Evolutionary conservation across 2,113 vertebrate species (phyloP).

Genomic region (Empidonax traillii): DNA sequence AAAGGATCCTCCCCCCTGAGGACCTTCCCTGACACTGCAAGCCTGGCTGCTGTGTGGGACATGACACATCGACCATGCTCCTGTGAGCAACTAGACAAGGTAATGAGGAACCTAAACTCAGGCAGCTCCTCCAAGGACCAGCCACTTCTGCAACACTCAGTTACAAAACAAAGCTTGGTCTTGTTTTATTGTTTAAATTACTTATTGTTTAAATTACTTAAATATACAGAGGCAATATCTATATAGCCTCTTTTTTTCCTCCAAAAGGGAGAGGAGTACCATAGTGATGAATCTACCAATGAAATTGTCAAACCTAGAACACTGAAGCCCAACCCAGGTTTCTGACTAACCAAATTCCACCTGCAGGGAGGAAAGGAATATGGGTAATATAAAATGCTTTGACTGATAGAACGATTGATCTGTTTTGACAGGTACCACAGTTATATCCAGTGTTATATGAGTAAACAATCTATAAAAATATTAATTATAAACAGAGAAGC

Average conservation of each 20-base stretch:
- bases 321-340: neutral
- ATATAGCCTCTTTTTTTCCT: neutral
- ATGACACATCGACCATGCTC: fast-evolving
- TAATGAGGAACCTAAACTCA: neutral
- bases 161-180: neutral
- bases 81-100: neutral
- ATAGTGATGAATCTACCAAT: neutral
- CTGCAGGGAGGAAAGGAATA: neutral
- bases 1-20: neutral
- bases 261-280: neutral
- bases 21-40: neutral
- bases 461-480: neutral
- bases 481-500: neutral
- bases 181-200: neutral
- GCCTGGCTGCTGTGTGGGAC: neutral
- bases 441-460: neutral
- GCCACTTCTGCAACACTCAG: neutral
- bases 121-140: neutral
- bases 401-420: neutral
- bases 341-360: neutral
- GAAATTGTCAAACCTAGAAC: neutral
- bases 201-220: neutral
- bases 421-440: conserved; percentile 33
- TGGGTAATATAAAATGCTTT: neutral
- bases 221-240: neutral